These are phyloP conservation scores for Drosophila repletoides DNA, from an alignment of 1,140 invertebrate species.

Conservation along the genomic window DNA sequence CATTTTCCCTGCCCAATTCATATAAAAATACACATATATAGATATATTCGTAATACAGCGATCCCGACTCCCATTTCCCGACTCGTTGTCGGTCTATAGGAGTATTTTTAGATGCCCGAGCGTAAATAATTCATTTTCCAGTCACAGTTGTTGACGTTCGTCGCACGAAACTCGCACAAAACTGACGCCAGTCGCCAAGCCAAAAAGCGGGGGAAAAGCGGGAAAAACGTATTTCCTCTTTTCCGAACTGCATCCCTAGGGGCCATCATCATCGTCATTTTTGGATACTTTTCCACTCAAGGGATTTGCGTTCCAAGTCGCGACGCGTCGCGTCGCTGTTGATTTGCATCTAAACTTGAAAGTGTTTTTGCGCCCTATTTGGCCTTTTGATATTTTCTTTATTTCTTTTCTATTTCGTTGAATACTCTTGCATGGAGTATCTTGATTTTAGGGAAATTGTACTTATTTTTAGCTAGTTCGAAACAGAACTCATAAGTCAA, in stretches of 20 bases:
- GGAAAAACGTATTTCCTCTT: conserved; percentile 14
- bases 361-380: conserved; percentile 55
- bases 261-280: conserved; percentile 9
- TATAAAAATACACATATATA: not conserved
- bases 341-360: conserved; percentile 74
- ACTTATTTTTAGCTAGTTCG: too few relatives aligned
- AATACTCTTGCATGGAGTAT: not conserved
- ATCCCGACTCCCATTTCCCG: conserved; percentile 2
- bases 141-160: conserved; percentile 77
- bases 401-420: not conserved
- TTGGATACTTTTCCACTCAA: conserved; percentile 36
- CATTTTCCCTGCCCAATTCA: not conserved
- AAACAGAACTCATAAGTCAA: too few relatives aligned
- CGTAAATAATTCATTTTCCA: conserved; percentile 81
- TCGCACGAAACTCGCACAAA: conserved; percentile 37
- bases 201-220: not conserved
- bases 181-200: conserved; percentile 23
- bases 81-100: conserved; percentile 17
- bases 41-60: conserved; percentile 23
- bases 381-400: conserved; percentile 42
- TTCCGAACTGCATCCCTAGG: conserved; percentile 6
- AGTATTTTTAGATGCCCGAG: conserved; percentile 68
- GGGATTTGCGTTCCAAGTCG: conserved; percentile 44
- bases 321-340: conserved; percentile 23
- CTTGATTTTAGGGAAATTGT: too few relatives aligned